Percentiles rank a stretch among this genome's conserved stretches.
These are phyloP conservation scores for Terebella lapidaria DNA, from an alignment of 2,888 invertebrate species.

Conservation along the genomic window DNA sequence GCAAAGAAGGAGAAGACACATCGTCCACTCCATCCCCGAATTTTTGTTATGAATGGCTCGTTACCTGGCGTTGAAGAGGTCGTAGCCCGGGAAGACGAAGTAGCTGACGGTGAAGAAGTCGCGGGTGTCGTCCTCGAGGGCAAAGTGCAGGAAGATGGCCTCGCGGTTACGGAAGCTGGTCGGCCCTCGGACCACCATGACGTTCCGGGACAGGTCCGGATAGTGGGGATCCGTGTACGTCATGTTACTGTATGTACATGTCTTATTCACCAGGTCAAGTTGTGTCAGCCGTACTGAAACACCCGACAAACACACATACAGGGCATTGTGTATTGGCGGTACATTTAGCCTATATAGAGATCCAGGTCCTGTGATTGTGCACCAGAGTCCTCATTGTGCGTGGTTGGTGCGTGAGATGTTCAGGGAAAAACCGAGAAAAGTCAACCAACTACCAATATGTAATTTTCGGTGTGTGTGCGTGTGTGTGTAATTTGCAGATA, in stretches of 20 bases:
- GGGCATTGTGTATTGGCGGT: too few relatives aligned
- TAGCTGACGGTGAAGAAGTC: conserved; percentile 29
- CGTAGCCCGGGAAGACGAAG: conserved; percentile 25
- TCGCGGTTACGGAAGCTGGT: conserved; percentile 23
- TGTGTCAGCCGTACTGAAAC: conserved; percentile 17
- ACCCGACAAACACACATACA: neutral
- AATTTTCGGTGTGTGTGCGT: too few relatives aligned
- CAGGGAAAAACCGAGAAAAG: too few relatives aligned
- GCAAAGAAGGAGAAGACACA: too few relatives aligned
- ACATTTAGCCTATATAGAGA: too few relatives aligned
- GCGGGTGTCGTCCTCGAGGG: conserved; percentile 23
- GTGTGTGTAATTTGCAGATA: too few relatives aligned
- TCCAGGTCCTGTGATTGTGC: too few relatives aligned
- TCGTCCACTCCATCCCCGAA: too few relatives aligned
- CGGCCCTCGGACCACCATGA: conserved; percentile 23
- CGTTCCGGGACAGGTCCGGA: conserved; percentile 14
- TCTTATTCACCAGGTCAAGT: conserved; percentile 20
- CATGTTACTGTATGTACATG: conserved; percentile 20
- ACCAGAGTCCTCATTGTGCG: too few relatives aligned
- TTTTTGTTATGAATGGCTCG: too few relatives aligned
- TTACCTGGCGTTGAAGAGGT: conserved; percentile 18
- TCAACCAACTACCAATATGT: too few relatives aligned
- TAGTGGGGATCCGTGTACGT: conserved; percentile 24
- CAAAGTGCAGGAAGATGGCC: conserved; percentile 26
- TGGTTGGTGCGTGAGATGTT: too few relatives aligned